Evolutionary conservation across 2,888 invertebrate species (phyloP).

Genomic region (Eulithis testata): DNA sequence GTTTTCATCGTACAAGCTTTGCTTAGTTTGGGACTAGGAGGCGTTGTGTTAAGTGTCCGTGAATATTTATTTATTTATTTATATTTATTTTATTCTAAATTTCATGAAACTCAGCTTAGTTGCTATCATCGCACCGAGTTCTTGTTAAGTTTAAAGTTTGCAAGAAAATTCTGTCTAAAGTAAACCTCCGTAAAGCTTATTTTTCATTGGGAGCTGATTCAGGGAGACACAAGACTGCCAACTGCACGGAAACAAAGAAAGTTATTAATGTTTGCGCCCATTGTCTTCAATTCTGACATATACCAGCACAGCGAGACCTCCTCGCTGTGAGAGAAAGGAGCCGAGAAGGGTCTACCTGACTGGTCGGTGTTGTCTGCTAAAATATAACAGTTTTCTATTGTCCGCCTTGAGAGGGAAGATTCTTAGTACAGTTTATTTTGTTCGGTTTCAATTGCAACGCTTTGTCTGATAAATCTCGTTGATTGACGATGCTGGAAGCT

Average conservation of each 20-base stretch:
- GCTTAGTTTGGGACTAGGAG: too few species aligned
- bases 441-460: constrained; percentile 60
- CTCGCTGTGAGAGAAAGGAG: constrained; percentile 41
- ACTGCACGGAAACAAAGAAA: constrained; percentile 74
- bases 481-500: constrained; percentile 48
- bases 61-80: too few species aligned
- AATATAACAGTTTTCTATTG: constrained; percentile 72
- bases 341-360: constrained; percentile 48
- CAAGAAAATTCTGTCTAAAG: neutral
- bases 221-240: constrained; percentile 36
- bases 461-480: constrained; percentile 59
- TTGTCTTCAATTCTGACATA: constrained; percentile 72
- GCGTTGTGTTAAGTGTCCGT: too few species aligned
- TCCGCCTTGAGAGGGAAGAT: constrained; percentile 66
- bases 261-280: constrained; percentile 79
- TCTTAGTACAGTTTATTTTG: constrained; percentile 63
- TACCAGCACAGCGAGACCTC: constrained; percentile 56
- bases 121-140: neutral
- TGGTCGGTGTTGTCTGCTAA: constrained; percentile 64
- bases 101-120: neutral
- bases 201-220: constrained; percentile 21
- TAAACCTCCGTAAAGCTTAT: constrained; percentile 8
- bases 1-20: too few species aligned
- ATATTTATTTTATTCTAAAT: too few species aligned
- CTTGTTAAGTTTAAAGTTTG: constrained; percentile 21